Evolutionary conservation across 2,888 invertebrate genomes (phyloP).

Genomic region (Timema podura): DNA sequence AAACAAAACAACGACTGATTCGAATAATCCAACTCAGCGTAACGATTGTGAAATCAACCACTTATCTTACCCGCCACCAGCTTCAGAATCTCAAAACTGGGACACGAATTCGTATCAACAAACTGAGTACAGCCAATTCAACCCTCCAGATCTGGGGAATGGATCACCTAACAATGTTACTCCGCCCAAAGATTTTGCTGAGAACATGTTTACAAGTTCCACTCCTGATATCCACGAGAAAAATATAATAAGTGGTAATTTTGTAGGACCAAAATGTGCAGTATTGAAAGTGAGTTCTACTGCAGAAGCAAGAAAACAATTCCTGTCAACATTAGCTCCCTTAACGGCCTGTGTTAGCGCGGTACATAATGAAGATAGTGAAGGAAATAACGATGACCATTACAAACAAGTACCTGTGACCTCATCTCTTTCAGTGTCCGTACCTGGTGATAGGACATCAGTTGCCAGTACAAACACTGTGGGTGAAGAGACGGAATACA

Average conservation of each 20-base stretch:
- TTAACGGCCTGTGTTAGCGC: constrained; percentile 67
- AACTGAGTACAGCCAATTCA: constrained; percentile 29
- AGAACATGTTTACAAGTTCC: constrained; percentile 7
- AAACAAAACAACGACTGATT: constrained; percentile 41
- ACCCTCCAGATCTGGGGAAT: constrained; percentile 55
- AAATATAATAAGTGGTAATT: constrained; percentile 1
- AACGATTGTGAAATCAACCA: not conserved
- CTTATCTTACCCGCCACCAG: not conserved
- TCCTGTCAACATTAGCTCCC: constrained; percentile 73
- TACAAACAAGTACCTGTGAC: constrained; percentile 39
- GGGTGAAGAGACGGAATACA: constrained; percentile 54
- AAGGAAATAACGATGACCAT: constrained; percentile 47
- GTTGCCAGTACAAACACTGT: constrained; percentile 48
- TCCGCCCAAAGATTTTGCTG: constrained; percentile 22
- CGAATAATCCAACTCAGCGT: not conserved
- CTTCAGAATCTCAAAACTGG: constrained; percentile 4
- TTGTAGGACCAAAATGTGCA: constrained; percentile 37
- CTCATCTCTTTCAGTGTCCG: constrained; percentile 13
- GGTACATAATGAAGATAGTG: constrained; percentile 41
- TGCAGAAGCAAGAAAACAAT: constrained; percentile 69
- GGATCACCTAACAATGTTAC: constrained; percentile 36
- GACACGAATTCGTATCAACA: not conserved
- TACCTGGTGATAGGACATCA: constrained; percentile 24
- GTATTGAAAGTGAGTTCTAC: constrained; percentile 44
- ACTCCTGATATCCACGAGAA: not conserved